Base-by-base conservation (phyloP, 2,113 vertebrate genomes). In the Hypomesus transpacificus region DNA sequence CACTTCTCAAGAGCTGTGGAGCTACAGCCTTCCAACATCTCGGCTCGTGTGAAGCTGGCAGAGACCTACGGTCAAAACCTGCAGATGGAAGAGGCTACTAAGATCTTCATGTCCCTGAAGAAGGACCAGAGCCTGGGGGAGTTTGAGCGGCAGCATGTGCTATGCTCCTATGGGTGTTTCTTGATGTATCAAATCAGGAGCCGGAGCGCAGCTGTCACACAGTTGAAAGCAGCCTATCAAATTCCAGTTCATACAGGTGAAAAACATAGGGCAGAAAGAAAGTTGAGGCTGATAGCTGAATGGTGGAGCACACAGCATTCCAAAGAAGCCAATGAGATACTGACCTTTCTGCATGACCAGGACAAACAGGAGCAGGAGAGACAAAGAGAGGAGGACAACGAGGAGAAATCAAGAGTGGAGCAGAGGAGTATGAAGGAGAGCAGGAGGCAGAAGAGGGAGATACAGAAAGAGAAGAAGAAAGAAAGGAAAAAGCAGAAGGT, bases 181-280 rank as follows among this genome's bases (percentile, higher is more conserved):
- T 66, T 78, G 22, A 26, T 75, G 17, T 64, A 80, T 50, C 64
- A 77, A 67, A 83, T 9, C 56, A 83, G 68, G 56, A 53, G 20
- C 1, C 69, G 79, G 16, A 39, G 22, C 18, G 39, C 39, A 16
- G 76, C 83, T 9, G 24, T 79, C 17, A 14, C 11, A 28, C 76
- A 75, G 39, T 79, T 85, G 50, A 75, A 78, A 71, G 31, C 31
- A 3, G 73, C 82, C 13, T 83, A 78, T 50, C 39, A 20, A 34
- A 73, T 80, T 21, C 73, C 31, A 18, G 54, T 52, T 50, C 24
- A 71, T 26, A 74, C 46, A 52, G 26, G n/a, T 2, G 64, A 70
- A 53, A 75, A 70, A 6, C 60, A 53, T 6, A 51, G 76, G 53
- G 78, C 78, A 34, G 64, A 60, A 20, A 57, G 66, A 21, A 78